These are phyloP conservation scores for Cosmia trapezina DNA, from an alignment of 2,888 invertebrate genomes.

Conservation along the genomic window DNA sequence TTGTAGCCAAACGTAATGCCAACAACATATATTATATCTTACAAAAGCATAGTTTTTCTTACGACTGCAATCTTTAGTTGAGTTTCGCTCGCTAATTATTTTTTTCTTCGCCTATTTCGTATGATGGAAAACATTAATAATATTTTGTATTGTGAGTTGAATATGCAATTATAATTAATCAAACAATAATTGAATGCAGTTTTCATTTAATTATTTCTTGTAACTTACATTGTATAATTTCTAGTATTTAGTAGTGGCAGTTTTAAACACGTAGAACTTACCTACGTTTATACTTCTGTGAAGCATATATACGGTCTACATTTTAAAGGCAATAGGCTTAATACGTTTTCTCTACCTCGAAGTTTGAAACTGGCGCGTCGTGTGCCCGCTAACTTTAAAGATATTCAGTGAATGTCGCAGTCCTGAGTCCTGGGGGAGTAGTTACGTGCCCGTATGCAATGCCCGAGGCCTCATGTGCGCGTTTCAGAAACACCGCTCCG, in stretches of 20 bases:
- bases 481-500: slow-evolving; percentile 51
- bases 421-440: slow-evolving; percentile 74
- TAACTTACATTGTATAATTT: not conserved
- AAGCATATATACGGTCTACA: slow-evolving; percentile 15
- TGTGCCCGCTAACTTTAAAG: slow-evolving; percentile 72
- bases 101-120: not conserved
- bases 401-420: slow-evolving; percentile 78
- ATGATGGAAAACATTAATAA: not conserved
- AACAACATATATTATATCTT: not conserved
- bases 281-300: not conserved
- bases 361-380: slow-evolving; percentile 61
- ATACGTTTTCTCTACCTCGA: slow-evolving; percentile 48
- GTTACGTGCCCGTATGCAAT: slow-evolving; percentile 79
- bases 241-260: slow-evolving; percentile 3
- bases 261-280: slow-evolving; percentile 20
- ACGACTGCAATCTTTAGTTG: not conserved
- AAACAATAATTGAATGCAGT: not conserved
- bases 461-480: slow-evolving; percentile 63
- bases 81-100: not conserved
- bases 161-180: slow-evolving; percentile 9
- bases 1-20: not conserved
- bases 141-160: slow-evolving; percentile 1
- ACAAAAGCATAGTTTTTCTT: not conserved
- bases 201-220: slow-evolving; percentile 2
- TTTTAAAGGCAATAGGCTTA: slow-evolving; percentile 48